Conservation (phyloP, 2,113 vertebrate species). For the Danionella cerebrum region DNA sequence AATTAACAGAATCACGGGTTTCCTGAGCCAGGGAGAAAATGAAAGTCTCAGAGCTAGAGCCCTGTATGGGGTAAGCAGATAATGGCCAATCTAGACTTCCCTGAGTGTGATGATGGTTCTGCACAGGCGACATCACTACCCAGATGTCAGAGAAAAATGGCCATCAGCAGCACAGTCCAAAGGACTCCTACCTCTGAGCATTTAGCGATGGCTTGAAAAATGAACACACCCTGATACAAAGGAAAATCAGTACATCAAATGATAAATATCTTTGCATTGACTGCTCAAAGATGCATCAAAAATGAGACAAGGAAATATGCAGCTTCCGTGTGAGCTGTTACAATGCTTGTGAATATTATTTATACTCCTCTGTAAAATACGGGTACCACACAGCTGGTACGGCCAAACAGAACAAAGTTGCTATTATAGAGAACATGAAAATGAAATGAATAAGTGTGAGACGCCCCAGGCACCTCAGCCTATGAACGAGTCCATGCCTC, state of each 20-base stretch:
- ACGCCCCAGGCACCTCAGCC: not conserved
- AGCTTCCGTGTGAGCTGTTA: not conserved
- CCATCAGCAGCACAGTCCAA: not conserved
- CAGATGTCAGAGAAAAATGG: not conserved
- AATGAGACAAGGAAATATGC: not conserved
- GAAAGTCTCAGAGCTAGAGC: not conserved
- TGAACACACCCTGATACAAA: not conserved
- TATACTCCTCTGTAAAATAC: not conserved
- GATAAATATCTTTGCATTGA: not conserved
- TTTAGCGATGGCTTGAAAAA: not conserved
- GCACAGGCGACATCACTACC: not conserved
- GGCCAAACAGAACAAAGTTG: conserved; percentile 3
- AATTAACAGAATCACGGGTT: not conserved
- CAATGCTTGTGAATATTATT: not conserved
- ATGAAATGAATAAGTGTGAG: conserved; percentile 16
- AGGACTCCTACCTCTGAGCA: not conserved
- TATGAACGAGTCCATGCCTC: not conserved
- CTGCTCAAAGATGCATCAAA: not conserved
- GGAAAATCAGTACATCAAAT: not conserved
- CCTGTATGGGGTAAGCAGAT: not conserved
- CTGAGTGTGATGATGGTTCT: not conserved
- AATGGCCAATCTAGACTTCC: not conserved
- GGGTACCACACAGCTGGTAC: not conserved
- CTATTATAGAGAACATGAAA: not conserved
- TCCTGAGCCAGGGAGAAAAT: not conserved